These are phyloP conservation scores for Resseliella maxima DNA, from an alignment of 2,888 invertebrate genomes.

Conservation along the genomic window DNA sequence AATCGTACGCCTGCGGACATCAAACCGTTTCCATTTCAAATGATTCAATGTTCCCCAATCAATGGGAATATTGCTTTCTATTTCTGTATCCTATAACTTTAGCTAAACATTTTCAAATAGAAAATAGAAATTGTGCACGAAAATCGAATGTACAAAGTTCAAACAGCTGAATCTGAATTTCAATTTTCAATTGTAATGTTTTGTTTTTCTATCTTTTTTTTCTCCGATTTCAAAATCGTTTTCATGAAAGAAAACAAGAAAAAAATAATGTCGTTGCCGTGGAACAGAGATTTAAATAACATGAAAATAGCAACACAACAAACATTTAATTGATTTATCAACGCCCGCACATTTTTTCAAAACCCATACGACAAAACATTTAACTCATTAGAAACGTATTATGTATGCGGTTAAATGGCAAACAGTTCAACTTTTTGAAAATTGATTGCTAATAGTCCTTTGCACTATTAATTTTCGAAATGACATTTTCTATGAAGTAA, in stretches of 20 bases:
- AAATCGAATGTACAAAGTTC: no score
- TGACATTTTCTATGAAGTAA: slow-evolving; percentile 23
- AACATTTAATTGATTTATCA: slow-evolving; percentile 31
- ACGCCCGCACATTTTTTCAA: not conserved
- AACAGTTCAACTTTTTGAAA: not conserved
- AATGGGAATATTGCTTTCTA: slow-evolving; percentile 48
- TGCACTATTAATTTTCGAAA: not conserved
- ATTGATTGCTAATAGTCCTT: not conserved
- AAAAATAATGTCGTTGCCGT: not conserved
- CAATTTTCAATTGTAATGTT: no score
- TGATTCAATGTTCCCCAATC: slow-evolving; percentile 3
- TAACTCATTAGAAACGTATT: not conserved
- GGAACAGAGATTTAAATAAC: not conserved
- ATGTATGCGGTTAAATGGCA: not conserved
- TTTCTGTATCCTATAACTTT: not conserved
- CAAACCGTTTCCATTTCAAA: not conserved
- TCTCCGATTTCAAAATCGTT: not conserved
- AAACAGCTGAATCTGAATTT: no score
- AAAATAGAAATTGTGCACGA: no score
- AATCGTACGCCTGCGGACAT: not conserved
- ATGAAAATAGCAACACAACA: not conserved
- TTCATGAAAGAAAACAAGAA: not conserved
- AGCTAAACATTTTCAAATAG: no score
- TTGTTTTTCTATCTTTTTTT: not conserved
- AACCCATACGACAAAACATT: not conserved